A percentile compares a stretch with the other conserved stretches of the same genome.
These are phyloP conservation scores for Alaudala cheleensis DNA, from an alignment of 2,113 vertebrate genomes.

Conservation along the genomic window DNA sequence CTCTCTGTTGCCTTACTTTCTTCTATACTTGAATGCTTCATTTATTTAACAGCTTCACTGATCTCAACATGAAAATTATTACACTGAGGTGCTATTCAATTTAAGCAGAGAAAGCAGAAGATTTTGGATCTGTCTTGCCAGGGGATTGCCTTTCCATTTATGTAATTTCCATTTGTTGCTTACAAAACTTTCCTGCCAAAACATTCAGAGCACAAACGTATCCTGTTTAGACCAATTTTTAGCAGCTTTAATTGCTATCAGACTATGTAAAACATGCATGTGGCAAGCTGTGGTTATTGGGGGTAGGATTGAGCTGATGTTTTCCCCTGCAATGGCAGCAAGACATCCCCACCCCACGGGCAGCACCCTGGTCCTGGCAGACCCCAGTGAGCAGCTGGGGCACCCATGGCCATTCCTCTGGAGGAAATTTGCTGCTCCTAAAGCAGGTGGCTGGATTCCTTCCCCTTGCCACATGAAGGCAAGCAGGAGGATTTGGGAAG, in stretches of 20 bases:
- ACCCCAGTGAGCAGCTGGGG: background rate
- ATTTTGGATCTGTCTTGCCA: background rate
- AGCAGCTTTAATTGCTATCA: background rate
- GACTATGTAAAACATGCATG: background rate
- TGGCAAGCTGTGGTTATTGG: background rate
- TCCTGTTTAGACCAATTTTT: background rate
- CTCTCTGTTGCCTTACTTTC: background rate
- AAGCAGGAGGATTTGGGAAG: background rate
- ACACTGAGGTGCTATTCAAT: background rate
- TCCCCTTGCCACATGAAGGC: background rate
- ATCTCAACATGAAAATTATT: background rate
- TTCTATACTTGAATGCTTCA: background rate
- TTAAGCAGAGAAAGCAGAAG: background rate
- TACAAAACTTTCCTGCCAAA: background rate
- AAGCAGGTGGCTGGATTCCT: fast-evolving
- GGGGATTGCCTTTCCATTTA: background rate
- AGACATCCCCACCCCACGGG: fast-evolving
- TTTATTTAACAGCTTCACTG: background rate
- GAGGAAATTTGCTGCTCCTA: background rate
- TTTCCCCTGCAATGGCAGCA: background rate
- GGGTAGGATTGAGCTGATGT: background rate
- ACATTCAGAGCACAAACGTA: background rate
- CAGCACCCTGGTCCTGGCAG: background rate
- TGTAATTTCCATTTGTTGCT: background rate
- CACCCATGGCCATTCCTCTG: background rate